These are phyloP conservation scores for Spinus olivaceus DNA, from an alignment of 2,797 vertebrate species.

Conservation along the genomic window DNA sequence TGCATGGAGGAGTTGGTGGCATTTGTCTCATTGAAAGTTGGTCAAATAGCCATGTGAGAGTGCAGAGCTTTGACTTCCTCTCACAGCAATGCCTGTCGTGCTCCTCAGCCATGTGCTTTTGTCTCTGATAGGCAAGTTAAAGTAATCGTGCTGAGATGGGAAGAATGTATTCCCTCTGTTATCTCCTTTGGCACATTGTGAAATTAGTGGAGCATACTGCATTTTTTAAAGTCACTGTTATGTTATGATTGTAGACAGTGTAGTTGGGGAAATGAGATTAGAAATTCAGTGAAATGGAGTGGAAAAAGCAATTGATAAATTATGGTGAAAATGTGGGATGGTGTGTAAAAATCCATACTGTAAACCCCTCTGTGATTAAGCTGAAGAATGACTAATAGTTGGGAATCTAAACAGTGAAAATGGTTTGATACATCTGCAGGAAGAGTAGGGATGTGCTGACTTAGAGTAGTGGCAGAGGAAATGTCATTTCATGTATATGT, in stretches of 20 bases:
- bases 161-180: conserved; percentile 45
- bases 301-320: conserved; percentile 67
- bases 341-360: conserved; percentile 56
- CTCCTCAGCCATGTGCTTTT: not conserved
- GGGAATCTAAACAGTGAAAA: conserved; percentile 20
- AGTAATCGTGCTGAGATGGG: not conserved
- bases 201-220: conserved; percentile 63
- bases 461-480: not conserved
- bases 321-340: conserved; percentile 48
- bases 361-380: conserved; percentile 4
- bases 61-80: not conserved
- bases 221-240: conserved; percentile 59
- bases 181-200: conserved; percentile 59
- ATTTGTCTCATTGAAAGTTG: not conserved
- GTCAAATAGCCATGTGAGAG: not conserved
- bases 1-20: not conserved
- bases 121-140: not conserved
- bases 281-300: conserved; percentile 67
- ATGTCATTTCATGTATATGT: not conserved
- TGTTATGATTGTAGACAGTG: conserved; percentile 53
- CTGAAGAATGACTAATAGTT: conserved; percentile 30
- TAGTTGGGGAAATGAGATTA: conserved; percentile 69
- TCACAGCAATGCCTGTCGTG: not conserved
- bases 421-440: not conserved
- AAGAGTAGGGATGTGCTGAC: conserved; percentile 27